Conservation (phyloP, 1,140 invertebrate genomes). For the Heliconius nattereri region DNA sequence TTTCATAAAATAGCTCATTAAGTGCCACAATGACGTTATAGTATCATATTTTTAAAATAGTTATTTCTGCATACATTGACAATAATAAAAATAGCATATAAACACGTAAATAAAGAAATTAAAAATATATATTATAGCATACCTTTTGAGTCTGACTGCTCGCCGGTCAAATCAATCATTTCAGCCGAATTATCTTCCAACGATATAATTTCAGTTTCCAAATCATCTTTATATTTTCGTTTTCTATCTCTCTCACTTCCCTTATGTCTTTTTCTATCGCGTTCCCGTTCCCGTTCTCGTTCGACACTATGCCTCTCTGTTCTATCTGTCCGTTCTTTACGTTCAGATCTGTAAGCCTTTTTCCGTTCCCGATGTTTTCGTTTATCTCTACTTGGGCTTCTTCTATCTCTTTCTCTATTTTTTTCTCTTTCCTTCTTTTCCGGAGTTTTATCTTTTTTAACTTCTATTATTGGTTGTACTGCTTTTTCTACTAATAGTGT, state of each 20-base stretch:
- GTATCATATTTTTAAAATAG: no score
- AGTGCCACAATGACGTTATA: no score
- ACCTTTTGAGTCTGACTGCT: slow-evolving; percentile 72
- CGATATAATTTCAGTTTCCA: slow-evolving; percentile 68
- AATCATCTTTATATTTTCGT: slow-evolving; percentile 50
- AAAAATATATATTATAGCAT: not conserved
- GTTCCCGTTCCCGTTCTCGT: slow-evolving; percentile 51
- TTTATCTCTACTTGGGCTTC: slow-evolving; percentile 53
- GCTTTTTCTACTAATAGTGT: not conserved
- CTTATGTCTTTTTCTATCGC: slow-evolving; percentile 43
- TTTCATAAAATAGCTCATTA: not conserved
- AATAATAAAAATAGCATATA: no score
- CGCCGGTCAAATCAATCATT: slow-evolving; percentile 72
- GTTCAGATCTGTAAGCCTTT: slow-evolving; percentile 55
- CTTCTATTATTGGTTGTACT: slow-evolving; percentile 36
- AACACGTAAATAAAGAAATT: no score
- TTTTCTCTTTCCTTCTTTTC: slow-evolving; percentile 41
- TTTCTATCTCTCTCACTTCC: slow-evolving; percentile 54
- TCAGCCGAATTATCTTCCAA: slow-evolving; percentile 74
- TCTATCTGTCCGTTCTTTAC: slow-evolving; percentile 45
- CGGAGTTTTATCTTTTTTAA: slow-evolving; percentile 37
- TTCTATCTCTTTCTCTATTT: slow-evolving; percentile 39
- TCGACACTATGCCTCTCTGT: slow-evolving; percentile 46
- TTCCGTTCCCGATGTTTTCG: slow-evolving; percentile 57
- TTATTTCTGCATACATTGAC: no score